These are phyloP conservation scores for Laspeyria flexula DNA, from an alignment of 2,888 invertebrate species.

Conservation along the genomic window DNA sequence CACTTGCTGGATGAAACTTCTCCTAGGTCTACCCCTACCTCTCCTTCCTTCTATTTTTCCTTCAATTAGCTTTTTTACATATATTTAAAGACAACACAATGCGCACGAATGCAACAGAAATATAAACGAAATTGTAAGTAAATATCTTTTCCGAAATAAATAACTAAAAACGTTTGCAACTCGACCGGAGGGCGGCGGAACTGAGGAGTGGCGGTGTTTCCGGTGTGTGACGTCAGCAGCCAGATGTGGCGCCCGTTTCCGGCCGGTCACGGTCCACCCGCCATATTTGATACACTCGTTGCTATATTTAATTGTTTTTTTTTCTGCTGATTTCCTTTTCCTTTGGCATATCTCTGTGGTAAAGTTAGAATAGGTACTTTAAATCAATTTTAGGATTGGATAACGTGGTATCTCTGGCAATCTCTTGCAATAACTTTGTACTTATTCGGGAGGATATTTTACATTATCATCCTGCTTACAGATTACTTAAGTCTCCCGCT, in stretches of 20 bases:
- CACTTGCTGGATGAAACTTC: no score
- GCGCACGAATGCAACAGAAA: neutral
- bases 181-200: constrained; percentile 33
- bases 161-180: constrained; percentile 35
- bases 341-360: neutral
- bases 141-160: constrained; percentile 20
- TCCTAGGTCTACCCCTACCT: no score
- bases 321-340: neutral
- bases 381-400: no score
- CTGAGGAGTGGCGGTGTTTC: constrained; percentile 58
- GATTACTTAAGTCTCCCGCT: no score
- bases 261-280: constrained; percentile 38
- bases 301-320: constrained; percentile 14
- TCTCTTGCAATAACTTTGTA: no score
- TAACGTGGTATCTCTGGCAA: no score
- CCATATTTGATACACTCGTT: constrained; percentile 36
- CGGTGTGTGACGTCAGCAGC: constrained; percentile 59
- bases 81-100: no score
- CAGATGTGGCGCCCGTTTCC: constrained; percentile 69
- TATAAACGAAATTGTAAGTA: neutral
- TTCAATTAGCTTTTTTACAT: no score
- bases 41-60: no score
- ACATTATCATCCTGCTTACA: no score
- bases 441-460: no score
- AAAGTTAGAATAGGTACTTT: no score